These are phyloP conservation scores for Poeciliopsis occidentalis DNA, from an alignment of 2,113 vertebrate genomes.

Conservation along the genomic window DNA sequence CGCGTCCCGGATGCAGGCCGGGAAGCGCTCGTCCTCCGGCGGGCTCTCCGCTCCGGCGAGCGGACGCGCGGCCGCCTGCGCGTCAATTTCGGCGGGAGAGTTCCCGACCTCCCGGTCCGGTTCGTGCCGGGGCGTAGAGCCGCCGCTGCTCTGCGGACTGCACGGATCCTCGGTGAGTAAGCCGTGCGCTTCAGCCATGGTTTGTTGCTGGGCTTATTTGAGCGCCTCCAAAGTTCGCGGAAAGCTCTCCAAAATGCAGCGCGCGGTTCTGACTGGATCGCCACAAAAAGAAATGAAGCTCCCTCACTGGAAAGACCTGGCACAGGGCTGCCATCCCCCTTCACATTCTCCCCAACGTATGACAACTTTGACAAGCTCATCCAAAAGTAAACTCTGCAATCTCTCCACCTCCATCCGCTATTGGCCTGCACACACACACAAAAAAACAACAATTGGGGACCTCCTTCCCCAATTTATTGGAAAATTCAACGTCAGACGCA, in stretches of 20 bases:
- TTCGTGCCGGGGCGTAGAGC: slow-evolving; percentile 67
- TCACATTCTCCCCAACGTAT: background rate
- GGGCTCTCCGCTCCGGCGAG: slow-evolving; percentile 37
- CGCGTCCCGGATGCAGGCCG: slow-evolving; percentile 90
- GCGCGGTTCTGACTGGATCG: slow-evolving; percentile 14
- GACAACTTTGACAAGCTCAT: background rate
- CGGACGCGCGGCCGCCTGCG: slow-evolving; percentile 28
- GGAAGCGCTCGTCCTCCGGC: slow-evolving; percentile 84
- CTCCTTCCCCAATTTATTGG: slow-evolving; percentile 2
- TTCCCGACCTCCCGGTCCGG: slow-evolving; percentile 79
- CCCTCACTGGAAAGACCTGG: background rate
- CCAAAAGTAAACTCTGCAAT: background rate
- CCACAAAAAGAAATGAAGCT: slow-evolving; percentile 5
- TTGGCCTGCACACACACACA: slow-evolving; percentile 57
- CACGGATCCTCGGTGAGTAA: slow-evolving; percentile 50
- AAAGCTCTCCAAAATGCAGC: slow-evolving; percentile 23
- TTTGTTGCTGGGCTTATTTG: background rate
- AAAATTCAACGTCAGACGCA: background rate
- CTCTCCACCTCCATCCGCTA: slow-evolving; percentile 48
- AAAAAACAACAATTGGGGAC: background rate
- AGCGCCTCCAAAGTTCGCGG: background rate
- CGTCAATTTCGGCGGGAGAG: slow-evolving; percentile 80
- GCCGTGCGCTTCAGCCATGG: slow-evolving; percentile 82
- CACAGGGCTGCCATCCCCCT: slow-evolving; percentile 5
- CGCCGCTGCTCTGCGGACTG: slow-evolving; percentile 81